A percentile compares a stretch with the other conserved stretches of the same genome.
These are phyloP conservation scores for Agrotis exclamationis DNA, from an alignment of 2,888 invertebrate species.

Conservation along the genomic window DNA sequence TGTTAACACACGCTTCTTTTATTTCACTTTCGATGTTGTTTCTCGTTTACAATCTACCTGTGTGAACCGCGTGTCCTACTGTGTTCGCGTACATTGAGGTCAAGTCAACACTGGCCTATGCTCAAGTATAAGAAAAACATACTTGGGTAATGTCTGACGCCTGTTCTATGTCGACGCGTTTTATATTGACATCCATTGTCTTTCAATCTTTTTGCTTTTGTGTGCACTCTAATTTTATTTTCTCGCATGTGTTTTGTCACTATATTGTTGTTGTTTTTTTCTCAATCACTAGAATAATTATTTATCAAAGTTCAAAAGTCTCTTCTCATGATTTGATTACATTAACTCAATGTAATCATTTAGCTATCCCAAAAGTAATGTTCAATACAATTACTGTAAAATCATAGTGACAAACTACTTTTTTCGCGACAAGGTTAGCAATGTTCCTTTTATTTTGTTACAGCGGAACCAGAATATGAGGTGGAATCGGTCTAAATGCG, in stretches of 20 bases:
- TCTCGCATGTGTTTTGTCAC: conserved; percentile 54
- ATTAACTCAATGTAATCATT: conserved; percentile 12
- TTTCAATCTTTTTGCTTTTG: conserved; percentile 75
- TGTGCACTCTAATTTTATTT: conserved; percentile 56
- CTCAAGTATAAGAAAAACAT: conserved; percentile 41
- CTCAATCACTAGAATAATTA: not conserved
- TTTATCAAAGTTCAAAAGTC: not conserved
- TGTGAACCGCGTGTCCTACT: conserved; percentile 44
- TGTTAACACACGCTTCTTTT: conserved; percentile 76
- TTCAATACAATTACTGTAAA: conserved; percentile 17
- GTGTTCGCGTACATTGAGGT: conserved; percentile 59
- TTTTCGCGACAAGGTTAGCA: conserved; percentile 61
- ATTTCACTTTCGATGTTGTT: conserved; percentile 64
- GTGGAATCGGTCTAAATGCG: conserved; percentile 88
- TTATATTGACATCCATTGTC: conserved; percentile 86
- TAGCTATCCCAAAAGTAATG: not conserved
- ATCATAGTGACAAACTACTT: conserved; percentile 37
- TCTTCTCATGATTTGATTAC: conserved; percentile 11
- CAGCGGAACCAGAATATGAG: conserved; percentile 86
- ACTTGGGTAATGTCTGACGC: conserved; percentile 62
- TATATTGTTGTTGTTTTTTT: conserved; percentile 30
- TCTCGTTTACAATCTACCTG: conserved; percentile 50
- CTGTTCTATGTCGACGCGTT: conserved; percentile 59
- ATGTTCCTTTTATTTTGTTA: conserved; percentile 78
- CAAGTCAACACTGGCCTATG: conserved; percentile 59